Conservation (phyloP, 2,888 invertebrate species). For the Chorisops tibialis region DNA sequence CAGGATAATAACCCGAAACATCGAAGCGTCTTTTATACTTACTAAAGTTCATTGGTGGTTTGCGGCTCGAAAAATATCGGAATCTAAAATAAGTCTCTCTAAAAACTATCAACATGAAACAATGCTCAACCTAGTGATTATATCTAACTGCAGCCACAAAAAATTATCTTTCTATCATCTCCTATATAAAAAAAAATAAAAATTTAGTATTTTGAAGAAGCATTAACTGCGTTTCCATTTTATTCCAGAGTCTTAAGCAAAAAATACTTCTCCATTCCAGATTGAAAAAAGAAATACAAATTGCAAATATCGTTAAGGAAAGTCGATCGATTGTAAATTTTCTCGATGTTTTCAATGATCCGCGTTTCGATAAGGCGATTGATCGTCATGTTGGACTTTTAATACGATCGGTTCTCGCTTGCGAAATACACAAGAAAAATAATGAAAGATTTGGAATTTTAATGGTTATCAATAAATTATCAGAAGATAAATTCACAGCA, state of each 20-base stretch:
- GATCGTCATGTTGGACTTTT: conserved; percentile 58
- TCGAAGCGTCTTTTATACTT: too few species aligned
- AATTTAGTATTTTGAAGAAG: background rate
- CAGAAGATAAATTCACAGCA: conserved; percentile 52
- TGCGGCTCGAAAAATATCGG: too few species aligned
- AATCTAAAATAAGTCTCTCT: too few species aligned
- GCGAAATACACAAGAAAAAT: conserved; percentile 55
- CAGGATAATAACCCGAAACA: too few species aligned
- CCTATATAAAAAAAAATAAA: background rate
- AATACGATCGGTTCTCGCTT: conserved; percentile 56
- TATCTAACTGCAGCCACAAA: too few species aligned
- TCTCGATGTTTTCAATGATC: conserved; percentile 57
- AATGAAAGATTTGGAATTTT: conserved; percentile 57
- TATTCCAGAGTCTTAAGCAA: too few species aligned
- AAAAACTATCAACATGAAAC: too few species aligned
- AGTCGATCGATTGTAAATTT: conserved; percentile 37
- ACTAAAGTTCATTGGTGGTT: too few species aligned
- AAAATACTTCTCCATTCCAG: background rate
- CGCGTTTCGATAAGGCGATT: conserved; percentile 55
- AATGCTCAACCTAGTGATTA: too few species aligned
- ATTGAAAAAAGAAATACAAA: background rate
- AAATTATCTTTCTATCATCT: too few species aligned
- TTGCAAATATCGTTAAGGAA: background rate
- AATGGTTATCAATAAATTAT: conserved; percentile 58
- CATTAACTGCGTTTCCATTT: background rate